phyloP scores from a whole-genome alignment of 2,113 vertebrate species.

The Chlamydotis undulata region DNA sequence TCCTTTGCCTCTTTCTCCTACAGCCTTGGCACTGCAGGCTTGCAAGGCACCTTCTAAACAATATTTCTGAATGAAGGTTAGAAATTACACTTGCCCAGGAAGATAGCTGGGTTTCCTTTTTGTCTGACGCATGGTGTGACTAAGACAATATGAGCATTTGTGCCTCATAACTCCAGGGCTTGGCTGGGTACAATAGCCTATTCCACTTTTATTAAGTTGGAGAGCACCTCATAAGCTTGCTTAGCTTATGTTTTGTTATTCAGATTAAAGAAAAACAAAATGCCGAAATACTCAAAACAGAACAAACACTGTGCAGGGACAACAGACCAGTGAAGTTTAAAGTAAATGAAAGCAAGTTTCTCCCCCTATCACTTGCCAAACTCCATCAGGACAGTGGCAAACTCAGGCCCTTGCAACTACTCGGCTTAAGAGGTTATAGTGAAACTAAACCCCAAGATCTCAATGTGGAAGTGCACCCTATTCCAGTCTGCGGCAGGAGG shows the following conservation, averaged over 20 bases:
- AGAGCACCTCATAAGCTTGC: not conserved
- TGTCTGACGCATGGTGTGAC: fast-evolving
- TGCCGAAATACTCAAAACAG: not conserved
- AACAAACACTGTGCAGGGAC: not conserved
- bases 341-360: not conserved
- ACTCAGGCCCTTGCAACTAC: not conserved
- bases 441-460: not conserved
- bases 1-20: not conserved
- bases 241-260: not conserved
- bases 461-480: not conserved
- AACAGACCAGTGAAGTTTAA: not conserved
- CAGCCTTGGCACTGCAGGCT: not conserved
- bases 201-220: not conserved
- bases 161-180: not conserved
- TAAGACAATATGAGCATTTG: not conserved
- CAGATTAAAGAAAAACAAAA: not conserved
- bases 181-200: not conserved
- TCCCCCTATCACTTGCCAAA: not conserved
- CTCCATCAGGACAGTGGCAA: not conserved
- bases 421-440: not conserved
- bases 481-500: not conserved
- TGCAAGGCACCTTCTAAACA: not conserved
- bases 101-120: not conserved
- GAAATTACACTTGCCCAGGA: not conserved
- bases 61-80: not conserved